Evolutionary conservation across 2,888 invertebrate genomes (phyloP).

Genomic region (Philaethria dido): DNA sequence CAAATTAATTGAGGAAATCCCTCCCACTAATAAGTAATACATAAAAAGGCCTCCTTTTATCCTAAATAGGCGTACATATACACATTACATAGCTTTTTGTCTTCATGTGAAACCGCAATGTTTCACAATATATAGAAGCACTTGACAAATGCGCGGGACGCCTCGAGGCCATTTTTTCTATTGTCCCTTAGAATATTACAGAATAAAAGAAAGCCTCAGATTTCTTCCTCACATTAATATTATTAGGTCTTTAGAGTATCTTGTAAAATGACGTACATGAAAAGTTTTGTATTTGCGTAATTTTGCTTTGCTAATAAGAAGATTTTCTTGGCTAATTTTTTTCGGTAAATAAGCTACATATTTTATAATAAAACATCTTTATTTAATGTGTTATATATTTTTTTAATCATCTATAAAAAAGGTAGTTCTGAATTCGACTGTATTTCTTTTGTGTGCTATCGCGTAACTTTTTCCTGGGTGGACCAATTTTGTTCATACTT

Average conservation of each 20-base stretch:
- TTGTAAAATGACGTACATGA: not conserved
- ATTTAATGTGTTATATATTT: no score
- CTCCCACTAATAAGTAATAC: not conserved
- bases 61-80: slow-evolving; percentile 1
- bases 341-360: no score
- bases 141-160: slow-evolving; percentile 42
- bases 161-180: slow-evolving; percentile 39
- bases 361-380: no score
- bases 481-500: no score
- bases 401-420: no score
- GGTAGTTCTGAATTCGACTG: no score
- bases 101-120: slow-evolving; percentile 31
- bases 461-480: no score
- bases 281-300: no score
- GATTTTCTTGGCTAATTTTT: no score
- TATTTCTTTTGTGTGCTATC: no score
- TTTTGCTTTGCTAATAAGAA: not conserved
- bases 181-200: slow-evolving; percentile 40
- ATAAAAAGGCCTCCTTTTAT: not conserved
- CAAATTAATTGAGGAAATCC: no score
- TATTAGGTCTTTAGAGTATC: slow-evolving; percentile 18
- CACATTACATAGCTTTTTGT: slow-evolving; percentile 20
- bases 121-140: slow-evolving; percentile 36
- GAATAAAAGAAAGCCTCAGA: slow-evolving; percentile 29
- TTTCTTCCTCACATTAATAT: slow-evolving; percentile 26